Conservation (phyloP, 2,113 vertebrate genomes). For the Daboia siamensis region DNA sequence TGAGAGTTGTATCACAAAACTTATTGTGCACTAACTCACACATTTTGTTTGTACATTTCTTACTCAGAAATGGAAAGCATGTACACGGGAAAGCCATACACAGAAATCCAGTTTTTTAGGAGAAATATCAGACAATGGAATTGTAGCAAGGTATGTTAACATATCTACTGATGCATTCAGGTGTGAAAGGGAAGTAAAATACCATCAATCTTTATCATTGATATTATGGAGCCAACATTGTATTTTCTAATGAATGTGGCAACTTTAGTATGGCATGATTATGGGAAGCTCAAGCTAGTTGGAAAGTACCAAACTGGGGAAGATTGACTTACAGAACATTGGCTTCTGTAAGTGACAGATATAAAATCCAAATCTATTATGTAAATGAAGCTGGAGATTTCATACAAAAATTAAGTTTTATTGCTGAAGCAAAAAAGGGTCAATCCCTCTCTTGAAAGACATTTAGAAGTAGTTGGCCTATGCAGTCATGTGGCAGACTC, state of each 20-base stretch:
- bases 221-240: not conserved
- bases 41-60: not conserved
- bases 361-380: not conserved
- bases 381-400: not conserved
- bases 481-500: not conserved
- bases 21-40: not conserved
- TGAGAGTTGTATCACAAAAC: not conserved
- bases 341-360: not conserved
- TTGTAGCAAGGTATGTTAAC: not conserved
- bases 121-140: not conserved
- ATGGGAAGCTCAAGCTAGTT: not conserved
- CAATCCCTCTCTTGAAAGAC: not conserved
- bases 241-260: not conserved
- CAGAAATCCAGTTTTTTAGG: not conserved
- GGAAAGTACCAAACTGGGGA: not conserved
- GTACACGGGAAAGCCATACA: not conserved
- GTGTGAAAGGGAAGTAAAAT: not conserved
- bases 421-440: not conserved
- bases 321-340: not conserved
- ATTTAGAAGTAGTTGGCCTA: not conserved
- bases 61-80: slow-evolving; percentile 4
- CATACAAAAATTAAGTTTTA: not conserved
- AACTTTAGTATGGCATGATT: no score
- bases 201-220: not conserved
- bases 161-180: not conserved